phyloP scores from a whole-genome alignment of 2,888 invertebrate species.

The Allacma fusca region DNA sequence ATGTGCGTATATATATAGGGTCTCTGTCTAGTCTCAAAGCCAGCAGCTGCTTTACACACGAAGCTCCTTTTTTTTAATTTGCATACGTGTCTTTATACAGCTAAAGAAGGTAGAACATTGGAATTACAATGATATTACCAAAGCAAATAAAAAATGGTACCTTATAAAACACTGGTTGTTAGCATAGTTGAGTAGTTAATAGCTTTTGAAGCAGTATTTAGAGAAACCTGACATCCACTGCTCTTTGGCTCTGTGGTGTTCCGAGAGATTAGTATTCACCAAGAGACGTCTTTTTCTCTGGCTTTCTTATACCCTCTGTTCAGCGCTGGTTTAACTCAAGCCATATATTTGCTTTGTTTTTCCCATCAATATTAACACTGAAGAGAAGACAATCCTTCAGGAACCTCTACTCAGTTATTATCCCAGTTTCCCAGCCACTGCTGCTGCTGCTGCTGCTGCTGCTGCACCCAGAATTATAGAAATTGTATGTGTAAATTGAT shows the following conservation, averaged over 20 bases:
- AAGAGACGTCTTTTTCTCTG: not conserved
- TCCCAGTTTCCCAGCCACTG: too few relatives aligned
- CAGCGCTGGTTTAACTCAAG: not conserved
- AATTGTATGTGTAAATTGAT: slow-evolving; percentile 22
- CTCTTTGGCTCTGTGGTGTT: not conserved
- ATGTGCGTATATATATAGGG: not conserved
- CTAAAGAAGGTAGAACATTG: not conserved
- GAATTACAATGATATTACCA: slow-evolving; percentile 4
- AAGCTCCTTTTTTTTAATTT: slow-evolving; percentile 27
- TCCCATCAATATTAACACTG: too few relatives aligned
- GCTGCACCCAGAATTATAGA: too few relatives aligned
- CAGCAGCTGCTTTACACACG: slow-evolving; percentile 36
- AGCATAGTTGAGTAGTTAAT: slow-evolving; percentile 17
- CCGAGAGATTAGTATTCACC: slow-evolving; percentile 32
- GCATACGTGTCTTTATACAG: slow-evolving; percentile 22
- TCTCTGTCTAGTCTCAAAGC: slow-evolving; percentile 8
- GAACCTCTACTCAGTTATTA: too few relatives aligned
- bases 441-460: too few relatives aligned
- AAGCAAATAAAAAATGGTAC: slow-evolving; percentile 16
- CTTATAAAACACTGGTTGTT: not conserved
- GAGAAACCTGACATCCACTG: not conserved
- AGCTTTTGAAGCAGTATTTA: slow-evolving; percentile 23
- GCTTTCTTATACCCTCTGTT: not conserved
- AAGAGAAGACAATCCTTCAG: too few relatives aligned
- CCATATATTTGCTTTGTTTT: too few relatives aligned